phyloP scores from a whole-genome alignment of 2,797 vertebrate genomes.

The Cossypha heuglini region DNA sequence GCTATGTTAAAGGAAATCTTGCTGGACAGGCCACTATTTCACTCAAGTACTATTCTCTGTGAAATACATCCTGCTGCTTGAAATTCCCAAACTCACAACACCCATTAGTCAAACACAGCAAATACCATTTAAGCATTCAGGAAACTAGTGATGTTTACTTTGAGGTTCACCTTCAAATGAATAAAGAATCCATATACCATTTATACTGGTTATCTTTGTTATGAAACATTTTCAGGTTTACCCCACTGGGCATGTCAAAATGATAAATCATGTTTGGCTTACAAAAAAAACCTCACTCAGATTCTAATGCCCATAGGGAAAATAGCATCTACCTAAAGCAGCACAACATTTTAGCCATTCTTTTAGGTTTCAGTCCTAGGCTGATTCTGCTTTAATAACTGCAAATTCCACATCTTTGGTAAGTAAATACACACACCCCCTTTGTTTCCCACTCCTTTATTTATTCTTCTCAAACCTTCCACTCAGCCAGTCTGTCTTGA shows the following conservation, averaged over 20 bases:
- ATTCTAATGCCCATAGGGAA: slow-evolving; percentile 40
- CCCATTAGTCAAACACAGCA: slow-evolving; percentile 62
- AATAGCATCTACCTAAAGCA: slow-evolving; percentile 19
- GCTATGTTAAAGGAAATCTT: not conserved
- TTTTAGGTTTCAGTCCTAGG: slow-evolving; percentile 58
- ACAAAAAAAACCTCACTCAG: slow-evolving; percentile 47
- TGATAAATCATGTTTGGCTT: slow-evolving; percentile 55
- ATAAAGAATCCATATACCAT: slow-evolving; percentile 23
- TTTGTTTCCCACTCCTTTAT: slow-evolving; percentile 27
- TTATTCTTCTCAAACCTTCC: not conserved
- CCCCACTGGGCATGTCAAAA: slow-evolving; percentile 66
- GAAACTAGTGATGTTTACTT: slow-evolving; percentile 49
- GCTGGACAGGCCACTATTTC: not conserved
- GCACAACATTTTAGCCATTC: slow-evolving; percentile 20
- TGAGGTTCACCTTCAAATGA: slow-evolving; percentile 55
- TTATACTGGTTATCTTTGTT: slow-evolving; percentile 65
- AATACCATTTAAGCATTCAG: slow-evolving; percentile 53
- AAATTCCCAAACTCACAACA: slow-evolving; percentile 41
- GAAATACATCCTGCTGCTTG: slow-evolving; percentile 55
- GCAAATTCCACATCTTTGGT: slow-evolving; percentile 62
- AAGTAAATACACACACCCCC: not conserved
- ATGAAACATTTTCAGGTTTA: slow-evolving; percentile 67
- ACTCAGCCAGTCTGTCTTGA: not conserved
- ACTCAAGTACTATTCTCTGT: not conserved
- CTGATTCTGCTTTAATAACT: slow-evolving; percentile 52